Conservation (phyloP, 2,888 invertebrate species). For the Priapulus caudatus region DNA sequence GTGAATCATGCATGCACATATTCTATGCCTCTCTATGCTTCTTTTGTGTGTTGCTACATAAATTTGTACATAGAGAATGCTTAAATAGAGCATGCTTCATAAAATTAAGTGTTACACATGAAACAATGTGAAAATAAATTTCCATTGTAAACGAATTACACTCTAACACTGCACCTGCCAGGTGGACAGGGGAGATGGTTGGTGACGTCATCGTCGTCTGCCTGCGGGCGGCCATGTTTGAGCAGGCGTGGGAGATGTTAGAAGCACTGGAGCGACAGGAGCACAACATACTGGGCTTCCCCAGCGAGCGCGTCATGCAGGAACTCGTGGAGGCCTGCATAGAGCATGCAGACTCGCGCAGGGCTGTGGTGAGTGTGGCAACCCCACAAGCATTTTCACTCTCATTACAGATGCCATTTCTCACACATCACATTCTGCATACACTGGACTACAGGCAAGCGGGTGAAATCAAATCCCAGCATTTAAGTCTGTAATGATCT, state of each 20-base stretch:
- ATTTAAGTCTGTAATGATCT: neutral
- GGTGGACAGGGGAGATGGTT: conserved; percentile 3
- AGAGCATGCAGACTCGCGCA: neutral
- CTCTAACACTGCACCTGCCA: no score
- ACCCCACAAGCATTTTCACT: neutral
- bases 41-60: no score
- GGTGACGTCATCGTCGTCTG: neutral
- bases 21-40: no score
- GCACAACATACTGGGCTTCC: neutral
- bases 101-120: no score
- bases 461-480: no score
- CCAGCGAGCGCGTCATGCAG: neutral
- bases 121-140: no score
- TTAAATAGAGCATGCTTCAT: no score
- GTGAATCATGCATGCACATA: no score
- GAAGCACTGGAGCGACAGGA: neutral
- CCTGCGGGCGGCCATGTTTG: neutral
- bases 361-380: neutral
- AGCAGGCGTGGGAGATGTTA: neutral
- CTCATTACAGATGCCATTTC: neutral
- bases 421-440: no score
- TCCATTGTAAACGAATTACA: no score
- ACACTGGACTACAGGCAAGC: no score
- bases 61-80: no score
- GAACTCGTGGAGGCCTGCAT: neutral